Conservation (phyloP, 1,140 invertebrate species). For the Lordiphosa mommai region DNA sequence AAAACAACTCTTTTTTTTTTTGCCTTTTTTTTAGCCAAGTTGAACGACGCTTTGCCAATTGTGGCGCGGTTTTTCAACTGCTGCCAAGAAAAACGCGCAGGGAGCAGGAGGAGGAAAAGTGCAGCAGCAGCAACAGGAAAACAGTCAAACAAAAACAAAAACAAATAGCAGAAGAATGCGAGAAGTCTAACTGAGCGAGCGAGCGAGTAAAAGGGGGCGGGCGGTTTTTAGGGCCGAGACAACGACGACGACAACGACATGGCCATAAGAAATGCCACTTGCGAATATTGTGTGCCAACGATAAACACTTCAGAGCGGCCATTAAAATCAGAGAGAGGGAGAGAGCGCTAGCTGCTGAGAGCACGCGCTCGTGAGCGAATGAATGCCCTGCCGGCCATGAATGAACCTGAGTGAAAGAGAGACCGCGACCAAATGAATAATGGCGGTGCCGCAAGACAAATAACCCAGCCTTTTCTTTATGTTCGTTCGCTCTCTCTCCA, state of each 20-base stretch:
- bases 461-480: constrained; percentile 72
- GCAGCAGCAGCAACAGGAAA: constrained; percentile 49
- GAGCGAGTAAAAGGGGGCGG: constrained; percentile 60
- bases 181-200: constrained; percentile 21
- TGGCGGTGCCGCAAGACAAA: constrained; percentile 79
- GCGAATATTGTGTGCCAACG: constrained; percentile 79
- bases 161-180: constrained; percentile 35
- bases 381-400: constrained; percentile 32
- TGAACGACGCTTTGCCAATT: constrained; percentile 57
- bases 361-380: constrained; percentile 36
- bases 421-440: constrained; percentile 67
- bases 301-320: constrained; percentile 80
- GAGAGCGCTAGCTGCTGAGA: constrained; percentile 34
- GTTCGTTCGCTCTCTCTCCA: constrained; percentile 4
- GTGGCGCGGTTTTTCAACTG: constrained; percentile 74
- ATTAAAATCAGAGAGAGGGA: constrained; percentile 76
- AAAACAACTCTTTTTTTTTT: constrained; percentile 70
- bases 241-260: constrained; percentile 16
- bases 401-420: constrained; percentile 35
- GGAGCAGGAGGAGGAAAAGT: constrained; percentile 51
- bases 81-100: constrained; percentile 64
- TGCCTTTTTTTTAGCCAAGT: constrained; percentile 37
- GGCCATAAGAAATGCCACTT: constrained; percentile 75
- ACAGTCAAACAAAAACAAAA: constrained; percentile 43
- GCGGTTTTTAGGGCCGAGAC: constrained; percentile 31